These are phyloP conservation scores for Xestoiulus laeticollis DNA, from an alignment of 2,888 invertebrate species.

Conservation along the genomic window DNA sequence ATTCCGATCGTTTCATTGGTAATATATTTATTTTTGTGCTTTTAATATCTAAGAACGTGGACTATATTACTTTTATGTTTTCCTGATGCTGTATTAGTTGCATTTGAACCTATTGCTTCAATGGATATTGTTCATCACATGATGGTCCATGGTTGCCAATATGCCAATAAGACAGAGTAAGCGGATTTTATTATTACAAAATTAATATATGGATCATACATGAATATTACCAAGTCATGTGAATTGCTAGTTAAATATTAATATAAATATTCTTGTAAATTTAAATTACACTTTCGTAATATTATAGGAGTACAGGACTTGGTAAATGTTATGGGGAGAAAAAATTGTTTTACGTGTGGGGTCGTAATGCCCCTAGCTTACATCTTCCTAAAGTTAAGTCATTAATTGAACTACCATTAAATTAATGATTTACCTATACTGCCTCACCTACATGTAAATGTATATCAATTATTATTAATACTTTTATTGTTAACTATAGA, in stretches of 20 bases:
- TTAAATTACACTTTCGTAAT: not conserved
- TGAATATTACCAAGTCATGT: conserved; percentile 73
- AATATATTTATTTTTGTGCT: not conserved
- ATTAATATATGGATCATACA: not conserved
- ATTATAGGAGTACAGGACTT: conserved; percentile 86
- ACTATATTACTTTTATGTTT: not conserved
- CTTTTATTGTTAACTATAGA: conserved; percentile 61
- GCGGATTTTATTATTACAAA: not conserved
- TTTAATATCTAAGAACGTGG: not conserved
- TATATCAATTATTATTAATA: no score
- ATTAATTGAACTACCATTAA: not conserved
- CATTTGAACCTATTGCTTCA: conserved; percentile 90
- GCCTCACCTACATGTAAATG: not conserved
- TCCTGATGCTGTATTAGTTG: conserved; percentile 67
- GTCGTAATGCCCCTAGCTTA: conserved; percentile 85
- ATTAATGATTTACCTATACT: not conserved
- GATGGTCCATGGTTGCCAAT: conserved; percentile 86
- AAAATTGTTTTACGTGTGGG: conserved; percentile 90
- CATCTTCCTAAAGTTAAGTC: conserved; percentile 74
- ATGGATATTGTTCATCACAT: conserved; percentile 94
- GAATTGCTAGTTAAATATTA: conserved; percentile 69
- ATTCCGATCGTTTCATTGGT: not conserved
- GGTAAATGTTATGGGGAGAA: conserved; percentile 64
- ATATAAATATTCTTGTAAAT: not conserved
- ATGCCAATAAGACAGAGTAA: conserved; percentile 71